Evolutionary conservation across 2,113 vertebrate species (phyloP).

Genomic region (Osmerus mordax): DNA sequence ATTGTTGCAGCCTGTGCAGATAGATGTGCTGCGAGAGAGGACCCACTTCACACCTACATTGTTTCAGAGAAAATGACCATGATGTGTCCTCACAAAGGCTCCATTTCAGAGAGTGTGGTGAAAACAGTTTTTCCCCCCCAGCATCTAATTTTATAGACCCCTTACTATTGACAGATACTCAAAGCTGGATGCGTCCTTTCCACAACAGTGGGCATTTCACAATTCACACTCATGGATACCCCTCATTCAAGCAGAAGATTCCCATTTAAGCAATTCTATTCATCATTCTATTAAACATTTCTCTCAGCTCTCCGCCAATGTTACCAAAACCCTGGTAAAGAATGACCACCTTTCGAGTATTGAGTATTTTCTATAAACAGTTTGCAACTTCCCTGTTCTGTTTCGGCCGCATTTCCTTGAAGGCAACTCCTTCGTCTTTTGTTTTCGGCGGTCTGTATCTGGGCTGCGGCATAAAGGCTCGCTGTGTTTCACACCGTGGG

Average conservation of each 20-base stretch:
- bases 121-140: slow-evolving; percentile 42
- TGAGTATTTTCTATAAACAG: slow-evolving; percentile 12
- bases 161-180: slow-evolving; percentile 52
- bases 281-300: slow-evolving; percentile 41
- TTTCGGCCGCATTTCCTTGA: slow-evolving; percentile 30
- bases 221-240: slow-evolving; percentile 53
- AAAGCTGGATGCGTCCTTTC: slow-evolving; percentile 46
- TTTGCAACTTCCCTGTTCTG: slow-evolving; percentile 35
- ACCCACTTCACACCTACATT: slow-evolving; percentile 69
- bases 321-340: slow-evolving; percentile 21
- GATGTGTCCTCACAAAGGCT: slow-evolving; percentile 62
- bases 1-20: slow-evolving; percentile 46
- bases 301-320: slow-evolving; percentile 16
- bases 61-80: slow-evolving; percentile 71
- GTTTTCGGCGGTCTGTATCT: slow-evolving; percentile 40
- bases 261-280: slow-evolving; percentile 60
- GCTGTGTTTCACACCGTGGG: slow-evolving; percentile 50
- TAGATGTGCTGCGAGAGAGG: slow-evolving; percentile 65
- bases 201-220: slow-evolving; percentile 45
- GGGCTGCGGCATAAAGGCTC: slow-evolving; percentile 39
- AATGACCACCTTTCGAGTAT: background rate
- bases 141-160: slow-evolving; percentile 58
- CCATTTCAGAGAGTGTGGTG: slow-evolving; percentile 52
- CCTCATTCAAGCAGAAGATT: slow-evolving; percentile 55
- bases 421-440: slow-evolving; percentile 26